These are phyloP conservation scores for Ennomos fuscantarius DNA, from an alignment of 2,888 invertebrate genomes.

Conservation along the genomic window DNA sequence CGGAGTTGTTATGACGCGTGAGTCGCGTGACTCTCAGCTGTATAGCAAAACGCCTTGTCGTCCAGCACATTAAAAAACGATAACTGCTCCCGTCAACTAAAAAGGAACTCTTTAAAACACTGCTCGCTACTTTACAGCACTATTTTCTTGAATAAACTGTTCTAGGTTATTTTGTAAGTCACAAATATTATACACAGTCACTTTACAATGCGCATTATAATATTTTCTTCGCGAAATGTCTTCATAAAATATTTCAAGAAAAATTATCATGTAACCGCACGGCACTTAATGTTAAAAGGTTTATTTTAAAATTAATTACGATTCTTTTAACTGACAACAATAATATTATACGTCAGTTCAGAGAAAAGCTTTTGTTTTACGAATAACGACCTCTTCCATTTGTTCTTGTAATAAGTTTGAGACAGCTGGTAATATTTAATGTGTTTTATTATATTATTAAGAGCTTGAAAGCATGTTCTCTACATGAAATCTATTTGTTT, in stretches of 20 bases:
- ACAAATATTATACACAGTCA: conserved; percentile 18
- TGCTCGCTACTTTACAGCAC: conserved; percentile 20
- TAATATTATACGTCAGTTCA: conserved; percentile 43
- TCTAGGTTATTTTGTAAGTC: conserved; percentile 16
- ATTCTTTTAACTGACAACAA: conserved; percentile 49
- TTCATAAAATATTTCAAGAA: conserved; percentile 30
- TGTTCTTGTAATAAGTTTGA: conserved; percentile 31
- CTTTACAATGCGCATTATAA: conserved; percentile 18
- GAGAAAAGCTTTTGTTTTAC: conserved; percentile 41
- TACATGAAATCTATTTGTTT: conserved; percentile 7
- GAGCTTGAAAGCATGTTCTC: conserved; percentile 19
- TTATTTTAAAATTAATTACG: conserved; percentile 54
- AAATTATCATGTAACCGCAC: conserved; percentile 19
- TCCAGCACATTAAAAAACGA: conserved; percentile 72
- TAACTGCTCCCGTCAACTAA: conserved; percentile 56
- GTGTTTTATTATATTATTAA: conserved; percentile 23
- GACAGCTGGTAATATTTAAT: conserved; percentile 33
- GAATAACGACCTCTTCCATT: conserved; percentile 26
- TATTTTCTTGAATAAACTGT: conserved; percentile 51
- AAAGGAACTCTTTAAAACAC: conserved; percentile 10
- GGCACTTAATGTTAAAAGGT: conserved; percentile 44
- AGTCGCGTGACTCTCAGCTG: conserved; percentile 63
- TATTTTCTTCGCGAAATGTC: conserved; percentile 24
- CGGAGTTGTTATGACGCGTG: conserved; percentile 63
- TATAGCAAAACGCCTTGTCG: conserved; percentile 62